Evolutionary conservation across 2,797 vertebrate genomes (phyloP), one percentile per base, ranked within the genome.

Genomic region (Zonotrichia albicollis): DNA sequence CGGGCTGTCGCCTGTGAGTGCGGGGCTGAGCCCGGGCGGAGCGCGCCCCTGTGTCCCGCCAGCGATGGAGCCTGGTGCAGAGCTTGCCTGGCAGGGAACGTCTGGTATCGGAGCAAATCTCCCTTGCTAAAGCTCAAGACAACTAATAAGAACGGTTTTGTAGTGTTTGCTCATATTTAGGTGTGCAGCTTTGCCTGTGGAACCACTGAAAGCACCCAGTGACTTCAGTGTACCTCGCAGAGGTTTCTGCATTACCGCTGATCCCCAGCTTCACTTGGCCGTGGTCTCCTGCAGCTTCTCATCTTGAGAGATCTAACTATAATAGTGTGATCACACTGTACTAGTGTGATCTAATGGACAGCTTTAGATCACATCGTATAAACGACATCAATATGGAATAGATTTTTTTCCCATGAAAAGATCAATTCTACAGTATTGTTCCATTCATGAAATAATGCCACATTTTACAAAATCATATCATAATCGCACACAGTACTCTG

Each of bases 231-330:
- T 4, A 68, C 27, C 26, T 53, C 26, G 4, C 20, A 7, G 50
- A 21, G 46, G 23, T 51, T 91, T 72, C 30, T 42, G 16, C 26
- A 4, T 0, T 13, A 0, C 29, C 0, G 16, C 77, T 46, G 1
- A 5, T 51, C 34, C 14, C n/a, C 1, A 1, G 0, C 15, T 34
- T 34, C 26, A 0, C 32, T 51, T 42, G 29, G 30, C 54, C 26
- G 0, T 7, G 32, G 26, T 36, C 30, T 72, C 12, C 45, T 42
- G 61, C 6, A 16, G 29, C 80, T 75, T 70, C 57, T 46, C 16
- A 8, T 57, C 45, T 36, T 38, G 23, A 53, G 23, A 61, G 11
- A 27, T 18, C 23, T 26, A 8, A 36, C 16, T 58, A 6, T 17
- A 36, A 16, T 17, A 16, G 22, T 36, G 55, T 57, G 22, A 57